These are phyloP conservation scores for Coracias cyanogaster DNA, from an alignment of 2,797 vertebrate genomes.

Conservation along the genomic window DNA sequence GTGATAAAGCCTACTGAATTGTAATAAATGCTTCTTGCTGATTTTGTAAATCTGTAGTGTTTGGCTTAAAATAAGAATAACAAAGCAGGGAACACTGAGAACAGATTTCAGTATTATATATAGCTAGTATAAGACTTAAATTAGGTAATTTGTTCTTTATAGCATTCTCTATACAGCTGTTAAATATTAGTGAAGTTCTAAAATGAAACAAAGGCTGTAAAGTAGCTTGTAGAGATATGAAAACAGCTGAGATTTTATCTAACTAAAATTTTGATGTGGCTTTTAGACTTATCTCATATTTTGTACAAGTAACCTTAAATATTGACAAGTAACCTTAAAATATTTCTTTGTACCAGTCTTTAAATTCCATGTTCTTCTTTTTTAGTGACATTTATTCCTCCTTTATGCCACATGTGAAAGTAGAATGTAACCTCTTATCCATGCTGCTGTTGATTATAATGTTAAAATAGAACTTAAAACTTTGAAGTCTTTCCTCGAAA, in stretches of 20 bases:
- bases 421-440: neutral
- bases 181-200: neutral
- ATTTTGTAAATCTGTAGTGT: neutral
- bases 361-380: neutral
- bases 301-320: neutral
- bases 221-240: neutral
- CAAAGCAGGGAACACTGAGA: neutral
- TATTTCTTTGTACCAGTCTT: neutral
- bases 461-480: neutral
- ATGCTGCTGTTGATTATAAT: neutral
- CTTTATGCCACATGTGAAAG: neutral
- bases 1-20: neutral
- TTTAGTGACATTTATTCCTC: neutral
- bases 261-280: neutral
- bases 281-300: neutral
- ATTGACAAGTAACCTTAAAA: neutral
- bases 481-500: neutral
- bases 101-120: neutral
- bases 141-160: neutral
- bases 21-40: neutral
- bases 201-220: neutral
- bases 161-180: neutral
- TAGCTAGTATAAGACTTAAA: neutral
- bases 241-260: neutral
- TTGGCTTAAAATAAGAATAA: neutral